phyloP scores from a whole-genome alignment of 1,140 invertebrate species.

The Bradysia coprophila region DNA sequence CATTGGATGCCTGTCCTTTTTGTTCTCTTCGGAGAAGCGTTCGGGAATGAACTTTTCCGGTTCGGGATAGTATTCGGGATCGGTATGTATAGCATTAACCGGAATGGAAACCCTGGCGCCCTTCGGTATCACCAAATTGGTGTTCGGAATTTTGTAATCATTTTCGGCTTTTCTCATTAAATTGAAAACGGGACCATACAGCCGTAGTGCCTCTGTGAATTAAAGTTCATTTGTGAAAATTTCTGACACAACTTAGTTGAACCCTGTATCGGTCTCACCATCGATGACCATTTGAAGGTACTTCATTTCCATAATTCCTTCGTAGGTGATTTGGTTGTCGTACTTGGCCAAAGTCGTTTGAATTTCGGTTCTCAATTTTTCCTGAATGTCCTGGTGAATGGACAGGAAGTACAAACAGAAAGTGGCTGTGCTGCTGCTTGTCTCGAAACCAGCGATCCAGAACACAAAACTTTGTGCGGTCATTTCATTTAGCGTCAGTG shows the following conservation, averaged over 20 bases:
- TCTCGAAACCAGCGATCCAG: constrained; percentile 29
- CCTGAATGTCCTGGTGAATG: constrained; percentile 25
- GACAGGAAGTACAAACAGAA: no score
- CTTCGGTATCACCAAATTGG: background rate
- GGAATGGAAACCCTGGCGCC: constrained; percentile 19
- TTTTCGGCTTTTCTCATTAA: background rate
- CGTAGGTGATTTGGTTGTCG: constrained; percentile 25
- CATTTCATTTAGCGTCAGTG: constrained; percentile 1
- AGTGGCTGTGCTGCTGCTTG: no score
- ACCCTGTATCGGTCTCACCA: no score
- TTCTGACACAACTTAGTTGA: no score
- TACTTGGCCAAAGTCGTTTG: constrained; percentile 10
- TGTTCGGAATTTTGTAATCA: background rate
- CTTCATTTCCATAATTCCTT: constrained; percentile 28
- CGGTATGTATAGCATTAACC: constrained; percentile 17
- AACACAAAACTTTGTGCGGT: background rate
- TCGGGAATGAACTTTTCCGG: constrained; percentile 37
- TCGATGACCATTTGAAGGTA: constrained; percentile 23
- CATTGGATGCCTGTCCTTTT: constrained; percentile 21
- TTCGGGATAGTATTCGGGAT: constrained; percentile 30
- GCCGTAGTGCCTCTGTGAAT: constrained; percentile 16
- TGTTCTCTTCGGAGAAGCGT: constrained; percentile 19
- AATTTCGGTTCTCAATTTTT: constrained; percentile 26
- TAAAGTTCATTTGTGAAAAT: no score
- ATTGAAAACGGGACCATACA: constrained; percentile 7